Conservation (phyloP, 2,797 vertebrate species). For the Clarias pachynema region DNA sequence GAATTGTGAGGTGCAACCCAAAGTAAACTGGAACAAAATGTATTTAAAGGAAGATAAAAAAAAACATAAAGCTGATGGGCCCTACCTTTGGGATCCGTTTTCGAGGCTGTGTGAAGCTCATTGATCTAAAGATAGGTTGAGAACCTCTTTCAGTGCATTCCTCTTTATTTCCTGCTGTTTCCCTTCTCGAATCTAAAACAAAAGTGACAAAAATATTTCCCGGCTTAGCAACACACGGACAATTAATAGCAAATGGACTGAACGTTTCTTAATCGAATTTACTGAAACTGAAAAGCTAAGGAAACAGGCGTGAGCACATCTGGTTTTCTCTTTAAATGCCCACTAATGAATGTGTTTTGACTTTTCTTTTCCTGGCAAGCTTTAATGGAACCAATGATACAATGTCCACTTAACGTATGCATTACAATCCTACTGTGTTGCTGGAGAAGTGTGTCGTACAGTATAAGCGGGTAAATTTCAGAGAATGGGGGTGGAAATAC, state of each 20-base stretch:
- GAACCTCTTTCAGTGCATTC: conserved; percentile 75
- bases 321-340: conserved; percentile 36
- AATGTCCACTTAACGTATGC: not conserved
- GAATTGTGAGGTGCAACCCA: not conserved
- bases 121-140: conserved; percentile 80
- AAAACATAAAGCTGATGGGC: not conserved
- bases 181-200: conserved; percentile 80
- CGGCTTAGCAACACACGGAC: conserved; percentile 50
- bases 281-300: conserved; percentile 23
- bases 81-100: conserved; percentile 93
- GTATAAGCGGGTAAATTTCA: conserved; percentile 4
- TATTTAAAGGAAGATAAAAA: not conserved
- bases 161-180: conserved; percentile 80
- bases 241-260: conserved; percentile 42
- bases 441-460: conserved; percentile 8
- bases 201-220: conserved; percentile 56
- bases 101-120: conserved; percentile 84
- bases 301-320: conserved; percentile 17
- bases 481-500: not conserved
- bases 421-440: not conserved
- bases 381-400: conserved; percentile 21
- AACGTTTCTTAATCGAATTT: conserved; percentile 29
- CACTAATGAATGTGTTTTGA: conserved; percentile 25
- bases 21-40: conserved; percentile 16
- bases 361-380: conserved; percentile 22